Conservation (phyloP, 2,888 invertebrate species). For the Drosophila affinis region DNA sequence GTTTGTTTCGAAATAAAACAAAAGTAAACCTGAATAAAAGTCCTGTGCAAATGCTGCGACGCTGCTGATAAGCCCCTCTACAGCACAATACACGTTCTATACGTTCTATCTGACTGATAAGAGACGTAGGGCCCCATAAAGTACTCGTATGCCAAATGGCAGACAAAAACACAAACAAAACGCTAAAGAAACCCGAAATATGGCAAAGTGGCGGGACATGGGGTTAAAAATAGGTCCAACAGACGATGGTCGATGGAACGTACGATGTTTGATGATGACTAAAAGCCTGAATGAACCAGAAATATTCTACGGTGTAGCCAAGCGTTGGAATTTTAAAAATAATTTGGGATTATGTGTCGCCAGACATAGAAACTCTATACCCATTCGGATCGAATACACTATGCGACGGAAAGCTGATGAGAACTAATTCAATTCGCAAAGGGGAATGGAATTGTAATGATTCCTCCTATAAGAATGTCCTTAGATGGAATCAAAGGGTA, state of each 20-base stretch:
- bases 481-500: no score
- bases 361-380: conserved; percentile 5
- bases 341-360: not conserved
- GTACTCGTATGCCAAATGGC: conserved; percentile 41
- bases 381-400: not conserved
- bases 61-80: conserved; percentile 47
- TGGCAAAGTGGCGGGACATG: conserved; percentile 16
- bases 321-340: not conserved
- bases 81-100: conserved; percentile 12
- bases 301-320: not conserved
- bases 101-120: conserved; percentile 49
- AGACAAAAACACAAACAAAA: conserved; percentile 14
- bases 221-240: conserved; percentile 46
- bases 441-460: not conserved
- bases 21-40: conserved; percentile 48
- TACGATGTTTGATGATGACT: conserved; percentile 53
- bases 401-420: not conserved
- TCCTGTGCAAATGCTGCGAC: conserved; percentile 38
- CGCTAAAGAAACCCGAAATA: conserved; percentile 10
- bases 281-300: conserved; percentile 44
- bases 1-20: conserved; percentile 36
- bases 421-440: not conserved
- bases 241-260: conserved; percentile 30
- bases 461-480: no score
- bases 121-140: conserved; percentile 29